phyloP scores from a whole-genome alignment of 2,113 vertebrate genomes.

The Rhea americana region DNA sequence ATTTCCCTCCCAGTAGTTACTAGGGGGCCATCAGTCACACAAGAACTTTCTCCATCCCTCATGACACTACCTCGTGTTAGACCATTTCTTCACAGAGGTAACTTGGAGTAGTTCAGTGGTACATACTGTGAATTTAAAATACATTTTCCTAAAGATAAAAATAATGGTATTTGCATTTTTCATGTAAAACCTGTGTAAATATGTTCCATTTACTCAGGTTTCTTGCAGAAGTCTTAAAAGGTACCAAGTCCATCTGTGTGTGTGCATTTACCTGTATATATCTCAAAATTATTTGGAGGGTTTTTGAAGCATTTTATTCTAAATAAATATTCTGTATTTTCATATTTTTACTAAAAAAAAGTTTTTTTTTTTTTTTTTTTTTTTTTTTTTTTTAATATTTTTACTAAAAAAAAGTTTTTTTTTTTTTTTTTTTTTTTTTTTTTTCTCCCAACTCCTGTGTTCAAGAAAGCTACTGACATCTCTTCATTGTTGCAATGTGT shows the following conservation, averaged over 20 bases:
- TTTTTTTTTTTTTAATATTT: too few species aligned
- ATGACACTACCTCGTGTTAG: not conserved
- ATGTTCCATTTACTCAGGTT: not conserved
- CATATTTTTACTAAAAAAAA: not conserved
- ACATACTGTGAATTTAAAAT: not conserved
- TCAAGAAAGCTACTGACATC: not conserved
- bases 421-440: too few species aligned
- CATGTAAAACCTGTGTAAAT: not conserved
- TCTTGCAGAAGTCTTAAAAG: not conserved
- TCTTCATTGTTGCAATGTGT: not conserved
- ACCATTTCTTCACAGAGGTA: not conserved
- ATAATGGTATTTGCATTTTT: not conserved
- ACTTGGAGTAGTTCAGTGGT: not conserved
- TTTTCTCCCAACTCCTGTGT: too few species aligned
- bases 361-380: not conserved
- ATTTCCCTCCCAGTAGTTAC: not conserved
- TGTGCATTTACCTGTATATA: not conserved
- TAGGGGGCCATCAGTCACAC: not conserved
- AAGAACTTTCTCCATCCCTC: not conserved
- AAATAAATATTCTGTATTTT: not conserved
- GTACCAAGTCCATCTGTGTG: not conserved
- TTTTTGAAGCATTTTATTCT: not conserved
- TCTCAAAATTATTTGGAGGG: not conserved
- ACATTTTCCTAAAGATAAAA: rapidly evolving
- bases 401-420: not conserved